Evolutionary conservation across 2,113 vertebrate species (phyloP).

Genomic region (Opisthocomus hoazin): DNA sequence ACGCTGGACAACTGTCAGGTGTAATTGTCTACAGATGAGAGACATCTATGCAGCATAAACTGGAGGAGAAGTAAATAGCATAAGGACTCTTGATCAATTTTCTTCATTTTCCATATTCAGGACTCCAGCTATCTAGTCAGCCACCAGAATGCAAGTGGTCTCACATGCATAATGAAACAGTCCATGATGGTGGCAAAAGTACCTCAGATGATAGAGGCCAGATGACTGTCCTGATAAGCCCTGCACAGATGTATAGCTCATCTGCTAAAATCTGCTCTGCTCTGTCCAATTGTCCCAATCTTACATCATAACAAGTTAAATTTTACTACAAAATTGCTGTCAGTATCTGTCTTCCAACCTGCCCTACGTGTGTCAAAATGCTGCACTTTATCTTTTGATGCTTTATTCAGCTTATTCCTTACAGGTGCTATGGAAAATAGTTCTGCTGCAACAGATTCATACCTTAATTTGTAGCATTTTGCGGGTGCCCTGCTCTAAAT

Average conservation of each 20-base stretch:
- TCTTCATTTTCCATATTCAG: not conserved
- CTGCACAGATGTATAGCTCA: fast-evolving
- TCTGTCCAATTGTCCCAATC: not conserved
- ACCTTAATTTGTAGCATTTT: not conserved
- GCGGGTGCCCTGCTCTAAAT: not conserved
- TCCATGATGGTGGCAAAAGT: not conserved
- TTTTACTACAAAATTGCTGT: not conserved
- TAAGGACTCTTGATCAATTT: not conserved
- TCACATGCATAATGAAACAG: not conserved
- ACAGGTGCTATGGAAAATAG: not conserved
- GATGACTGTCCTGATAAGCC: not conserved
- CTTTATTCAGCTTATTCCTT: not conserved
- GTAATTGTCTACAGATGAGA: not conserved
- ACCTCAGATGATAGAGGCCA: not conserved
- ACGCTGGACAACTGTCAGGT: not conserved
- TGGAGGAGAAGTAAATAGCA: not conserved
- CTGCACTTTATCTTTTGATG: not conserved
- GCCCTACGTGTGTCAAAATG: not conserved
- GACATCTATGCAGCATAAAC: not conserved
- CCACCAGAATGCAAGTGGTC: not conserved
- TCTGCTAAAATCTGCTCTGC: not conserved
- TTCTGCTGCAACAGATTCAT: not conserved
- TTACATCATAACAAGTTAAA: not conserved
- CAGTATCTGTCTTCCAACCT: not conserved
- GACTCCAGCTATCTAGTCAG: not conserved